These are phyloP conservation scores for Cromileptes altivelis DNA, from an alignment of 2,113 vertebrate genomes.

Conservation along the genomic window DNA sequence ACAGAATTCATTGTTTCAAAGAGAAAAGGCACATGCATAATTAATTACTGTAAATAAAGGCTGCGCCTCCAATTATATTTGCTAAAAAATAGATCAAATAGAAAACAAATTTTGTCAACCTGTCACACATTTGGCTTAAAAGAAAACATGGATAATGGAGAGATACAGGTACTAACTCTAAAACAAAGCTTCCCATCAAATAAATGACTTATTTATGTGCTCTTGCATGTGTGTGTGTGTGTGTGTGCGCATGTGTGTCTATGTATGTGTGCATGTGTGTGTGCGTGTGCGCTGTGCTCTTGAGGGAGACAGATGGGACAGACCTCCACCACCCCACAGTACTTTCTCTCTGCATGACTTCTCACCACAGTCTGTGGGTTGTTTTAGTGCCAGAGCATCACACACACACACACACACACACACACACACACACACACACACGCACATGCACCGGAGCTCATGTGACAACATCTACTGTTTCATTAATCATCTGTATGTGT, in stretches of 20 bases:
- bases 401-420: conserved; percentile 13
- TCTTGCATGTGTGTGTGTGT: neutral
- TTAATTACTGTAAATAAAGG: conserved; percentile 69
- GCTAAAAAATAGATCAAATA: conserved; percentile 71
- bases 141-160: conserved; percentile 6
- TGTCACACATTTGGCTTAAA: conserved; percentile 45
- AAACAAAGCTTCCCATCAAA: conserved; percentile 32
- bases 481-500: conserved; percentile 81
- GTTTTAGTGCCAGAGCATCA: conserved; percentile 61
- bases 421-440: conserved; percentile 15
- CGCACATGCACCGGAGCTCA: conserved; percentile 24
- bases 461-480: conserved; percentile 63
- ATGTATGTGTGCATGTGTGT: conserved; percentile 1
- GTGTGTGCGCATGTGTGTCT: neutral
- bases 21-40: conserved; percentile 58
- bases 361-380: conserved; percentile 55
- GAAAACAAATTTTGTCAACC: conserved; percentile 59
- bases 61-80: conserved; percentile 64
- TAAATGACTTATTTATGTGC: conserved; percentile 8
- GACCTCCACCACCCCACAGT: conserved; percentile 56
- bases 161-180: conserved; percentile 8
- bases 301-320: conserved; percentile 73
- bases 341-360: conserved; percentile 72
- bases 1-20: conserved; percentile 65
- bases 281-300: conserved; percentile 5